Conservation (phyloP, 2,113 vertebrate species). For the Ploceus nigricollis region DNA sequence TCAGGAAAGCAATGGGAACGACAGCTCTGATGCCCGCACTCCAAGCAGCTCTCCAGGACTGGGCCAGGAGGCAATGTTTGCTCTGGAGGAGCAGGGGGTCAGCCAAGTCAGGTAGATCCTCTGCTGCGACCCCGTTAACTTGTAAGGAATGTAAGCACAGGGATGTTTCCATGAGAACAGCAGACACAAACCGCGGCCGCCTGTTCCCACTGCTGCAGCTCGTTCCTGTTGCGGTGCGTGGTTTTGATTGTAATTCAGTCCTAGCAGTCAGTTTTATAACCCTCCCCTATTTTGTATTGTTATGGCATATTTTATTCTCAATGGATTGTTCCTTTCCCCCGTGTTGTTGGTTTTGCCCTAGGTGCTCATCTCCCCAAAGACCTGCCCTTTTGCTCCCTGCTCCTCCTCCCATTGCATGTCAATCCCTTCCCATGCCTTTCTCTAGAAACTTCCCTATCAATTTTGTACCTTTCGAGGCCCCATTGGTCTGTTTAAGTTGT, state of each 20-base stretch:
- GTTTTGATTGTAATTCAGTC: accelerated
- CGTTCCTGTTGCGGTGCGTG: neutral
- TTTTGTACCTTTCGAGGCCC: neutral
- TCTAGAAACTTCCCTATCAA: neutral
- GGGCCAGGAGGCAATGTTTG: neutral
- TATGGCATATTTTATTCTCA: neutral
- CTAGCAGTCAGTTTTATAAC: neutral
- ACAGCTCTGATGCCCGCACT: neutral
- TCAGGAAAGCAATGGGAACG: neutral
- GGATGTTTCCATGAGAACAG: neutral
- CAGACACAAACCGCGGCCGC: neutral
- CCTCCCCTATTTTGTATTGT: neutral
- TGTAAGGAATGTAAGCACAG: neutral
- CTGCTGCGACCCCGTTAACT: neutral
- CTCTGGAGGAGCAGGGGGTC: neutral
- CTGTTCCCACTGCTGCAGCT: accelerated
- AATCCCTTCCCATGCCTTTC: neutral
- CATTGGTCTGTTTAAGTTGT: neutral
- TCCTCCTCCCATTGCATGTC: neutral
- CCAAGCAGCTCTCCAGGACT: neutral
- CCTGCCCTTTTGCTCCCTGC: neutral
- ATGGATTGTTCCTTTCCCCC: neutral
- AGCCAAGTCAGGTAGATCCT: neutral
- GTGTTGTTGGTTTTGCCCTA: neutral
- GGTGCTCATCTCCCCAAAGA: neutral